These are phyloP conservation scores for Argya squamiceps DNA, from an alignment of 2,797 vertebrate species.

Conservation along the genomic window DNA sequence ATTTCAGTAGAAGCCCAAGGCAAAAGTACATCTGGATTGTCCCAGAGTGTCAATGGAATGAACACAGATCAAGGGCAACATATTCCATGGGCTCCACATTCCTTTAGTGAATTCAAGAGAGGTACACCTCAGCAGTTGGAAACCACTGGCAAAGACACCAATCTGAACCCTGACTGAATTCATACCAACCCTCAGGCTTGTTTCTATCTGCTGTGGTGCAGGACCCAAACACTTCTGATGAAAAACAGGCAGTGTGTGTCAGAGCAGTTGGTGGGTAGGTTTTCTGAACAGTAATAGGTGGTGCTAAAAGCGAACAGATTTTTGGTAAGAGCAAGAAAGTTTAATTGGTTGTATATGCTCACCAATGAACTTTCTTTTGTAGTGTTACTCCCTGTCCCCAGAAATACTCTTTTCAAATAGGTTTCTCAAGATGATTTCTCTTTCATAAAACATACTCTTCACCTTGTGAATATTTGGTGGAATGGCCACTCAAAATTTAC, in stretches of 20 bases:
- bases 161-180: neutral
- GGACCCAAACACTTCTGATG: neutral
- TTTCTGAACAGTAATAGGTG: neutral
- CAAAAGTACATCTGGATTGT: neutral
- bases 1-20: neutral
- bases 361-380: neutral
- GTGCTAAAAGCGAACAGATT: neutral
- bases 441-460: neutral
- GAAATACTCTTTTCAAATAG: neutral
- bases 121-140: neutral
- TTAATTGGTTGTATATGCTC: neutral
- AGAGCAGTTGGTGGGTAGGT: neutral
- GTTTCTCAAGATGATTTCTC: neutral
- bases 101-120: neutral
- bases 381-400: neutral
- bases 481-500: neutral
- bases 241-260: neutral
- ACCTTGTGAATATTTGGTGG: neutral
- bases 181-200: neutral
- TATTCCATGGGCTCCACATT: neutral
- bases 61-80: neutral
- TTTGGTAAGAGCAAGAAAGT: neutral
- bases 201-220: neutral
- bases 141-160: neutral
- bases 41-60: neutral